These are phyloP conservation scores for Rhipidura dahli DNA, from an alignment of 2,113 vertebrate genomes.

Conservation along the genomic window DNA sequence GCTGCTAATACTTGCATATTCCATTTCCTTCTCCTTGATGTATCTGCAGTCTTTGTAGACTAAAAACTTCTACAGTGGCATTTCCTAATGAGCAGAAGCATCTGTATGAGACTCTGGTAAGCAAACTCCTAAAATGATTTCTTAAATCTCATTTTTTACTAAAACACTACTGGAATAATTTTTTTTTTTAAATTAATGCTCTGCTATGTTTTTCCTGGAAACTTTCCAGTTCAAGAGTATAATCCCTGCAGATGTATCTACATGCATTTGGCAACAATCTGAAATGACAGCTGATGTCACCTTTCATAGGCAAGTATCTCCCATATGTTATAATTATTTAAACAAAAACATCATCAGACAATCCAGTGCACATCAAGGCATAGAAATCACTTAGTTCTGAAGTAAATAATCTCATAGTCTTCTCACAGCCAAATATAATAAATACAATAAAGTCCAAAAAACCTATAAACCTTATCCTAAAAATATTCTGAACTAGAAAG, in stretches of 20 bases:
- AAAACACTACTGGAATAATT: neutral
- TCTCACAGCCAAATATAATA: neutral
- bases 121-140: neutral
- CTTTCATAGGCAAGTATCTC: neutral
- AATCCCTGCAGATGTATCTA: neutral
- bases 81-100: neutral
- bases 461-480: neutral
- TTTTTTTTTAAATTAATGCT: neutral
- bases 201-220: neutral
- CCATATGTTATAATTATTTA: neutral
- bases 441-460: neutral
- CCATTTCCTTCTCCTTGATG: neutral
- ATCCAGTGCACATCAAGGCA: neutral
- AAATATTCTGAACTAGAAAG: neutral
- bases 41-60: neutral
- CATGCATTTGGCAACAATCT: neutral
- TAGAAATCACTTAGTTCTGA: neutral
- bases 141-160: neutral
- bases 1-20: neutral
- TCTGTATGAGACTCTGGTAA: neutral
- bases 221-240: neutral
- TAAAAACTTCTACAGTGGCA: neutral
- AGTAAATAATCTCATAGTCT: neutral
- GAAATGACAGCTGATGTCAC: neutral
- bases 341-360: neutral